These are phyloP conservation scores for Zophobas morio DNA, from an alignment of 1,140 invertebrate genomes.

Conservation along the genomic window DNA sequence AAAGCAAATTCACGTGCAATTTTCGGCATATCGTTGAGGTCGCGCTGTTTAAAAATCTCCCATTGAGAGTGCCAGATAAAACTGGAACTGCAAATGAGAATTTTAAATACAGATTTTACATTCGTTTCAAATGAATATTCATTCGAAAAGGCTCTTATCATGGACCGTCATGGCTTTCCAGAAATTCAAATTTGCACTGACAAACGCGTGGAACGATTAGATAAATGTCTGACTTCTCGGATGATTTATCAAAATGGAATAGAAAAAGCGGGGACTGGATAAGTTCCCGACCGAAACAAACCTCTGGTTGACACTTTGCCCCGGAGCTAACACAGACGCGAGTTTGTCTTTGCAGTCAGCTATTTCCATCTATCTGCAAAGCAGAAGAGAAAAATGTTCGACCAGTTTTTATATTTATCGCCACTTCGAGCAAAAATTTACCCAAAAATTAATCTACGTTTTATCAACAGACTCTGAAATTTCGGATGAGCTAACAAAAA, in stretches of 20 bases:
- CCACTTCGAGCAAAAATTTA: too few species aligned
- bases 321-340: too few species aligned
- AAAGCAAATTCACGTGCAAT: conserved; percentile 34
- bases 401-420: too few species aligned
- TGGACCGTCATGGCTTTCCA: conserved; percentile 17
- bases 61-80: conserved; percentile 17
- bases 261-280: background rate
- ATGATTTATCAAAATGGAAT: background rate
- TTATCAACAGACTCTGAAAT: too few species aligned
- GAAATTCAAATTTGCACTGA: conserved; percentile 44
- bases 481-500: too few species aligned
- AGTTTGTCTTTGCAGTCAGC: too few species aligned
- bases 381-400: too few species aligned
- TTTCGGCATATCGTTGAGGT: background rate
- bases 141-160: conserved; percentile 36
- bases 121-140: conserved; percentile 35
- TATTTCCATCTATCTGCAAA: too few species aligned
- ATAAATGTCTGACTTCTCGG: conserved; percentile 33
- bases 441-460: too few species aligned
- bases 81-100: conserved; percentile 16
- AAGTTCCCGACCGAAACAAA: conserved; percentile 2
- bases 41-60: conserved; percentile 9
- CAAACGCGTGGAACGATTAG: conserved; percentile 42
- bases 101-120: conserved; percentile 39
- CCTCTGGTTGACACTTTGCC: too few species aligned